These are phyloP conservation scores for Saxicola maurus DNA, from an alignment of 2,797 vertebrate species.

Conservation along the genomic window DNA sequence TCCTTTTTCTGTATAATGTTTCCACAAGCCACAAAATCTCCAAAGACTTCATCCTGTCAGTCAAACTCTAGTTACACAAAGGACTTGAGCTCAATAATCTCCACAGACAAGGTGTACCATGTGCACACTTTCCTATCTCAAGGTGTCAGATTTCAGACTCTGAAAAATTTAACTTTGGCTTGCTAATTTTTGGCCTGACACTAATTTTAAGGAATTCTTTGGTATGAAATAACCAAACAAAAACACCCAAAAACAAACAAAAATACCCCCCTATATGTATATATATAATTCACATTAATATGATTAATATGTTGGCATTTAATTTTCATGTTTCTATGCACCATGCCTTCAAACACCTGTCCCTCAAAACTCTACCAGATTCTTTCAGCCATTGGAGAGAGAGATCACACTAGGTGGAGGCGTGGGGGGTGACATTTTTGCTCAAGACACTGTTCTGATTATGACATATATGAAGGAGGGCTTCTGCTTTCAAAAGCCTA, in stretches of 20 bases:
- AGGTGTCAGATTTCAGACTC: background rate
- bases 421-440: background rate
- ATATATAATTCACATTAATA: background rate
- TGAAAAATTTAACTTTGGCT: background rate
- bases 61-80: background rate
- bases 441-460: background rate
- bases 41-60: background rate
- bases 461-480: background rate
- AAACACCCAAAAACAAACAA: background rate
- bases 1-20: background rate
- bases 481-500: background rate
- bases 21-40: background rate
- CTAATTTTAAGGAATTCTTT: background rate
- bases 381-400: background rate
- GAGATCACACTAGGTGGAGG: background rate
- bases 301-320: background rate
- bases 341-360: background rate
- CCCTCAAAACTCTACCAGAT: background rate
- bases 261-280: accelerated
- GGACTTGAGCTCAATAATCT: background rate
- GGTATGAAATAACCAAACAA: background rate
- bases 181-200: background rate
- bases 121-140: background rate
- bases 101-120: background rate
- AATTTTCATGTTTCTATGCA: background rate